Base-by-base conservation (phyloP, 2,113 vertebrate species). In the Hippocampus comes region DNA sequence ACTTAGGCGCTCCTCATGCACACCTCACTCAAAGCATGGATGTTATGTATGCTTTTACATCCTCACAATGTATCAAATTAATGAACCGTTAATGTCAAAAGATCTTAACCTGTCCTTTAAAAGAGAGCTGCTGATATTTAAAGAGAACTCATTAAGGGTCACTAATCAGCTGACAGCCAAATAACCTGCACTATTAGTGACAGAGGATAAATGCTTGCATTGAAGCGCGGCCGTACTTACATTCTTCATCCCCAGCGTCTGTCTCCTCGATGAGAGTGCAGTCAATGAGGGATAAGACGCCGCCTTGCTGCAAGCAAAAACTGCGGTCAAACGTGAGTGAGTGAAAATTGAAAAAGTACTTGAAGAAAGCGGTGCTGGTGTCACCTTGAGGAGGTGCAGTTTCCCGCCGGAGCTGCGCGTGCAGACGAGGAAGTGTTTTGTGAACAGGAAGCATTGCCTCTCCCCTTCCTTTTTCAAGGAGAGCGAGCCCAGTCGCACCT, bases 391-490 rank as follows among this genome's bases (percentile, higher is more conserved):
- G 59, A 99, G 93, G 89, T 99, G 97, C 42, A 99, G 91, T 82
- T 99, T 99, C 79, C 97, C 97, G 77, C 97, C 97, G 11, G 97
- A 99, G 89, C 97, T 99, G 86, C 97, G 94, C 8, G 97, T 99
- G 89, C 97, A 99, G 84, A 99, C 95, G 63, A 99, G 92, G 75
- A 98, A 98, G 91, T 99, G 97, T 77, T 99, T 99, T 81, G 97
- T 99, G 86, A 99, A 99, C 77, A 99, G 94, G 91, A 99, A 99
- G 85, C 97, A 99, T 81, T 99, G 97, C 23, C 97, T 93, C 84
- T 99, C 97, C 74, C 96, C 97, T 93, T 99, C 97, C 89, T 97
- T 99, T 92, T 98, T 99, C 88, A 99, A 91, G 75, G 97, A 98
- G 21, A 94, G 87, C 1, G 97, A 97, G 72, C 96, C 97, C 84